Percentiles rank a stretch among this genome's conserved stretches.
Conservation (phyloP, 2,113 vertebrate species). For the Pseudorectes ferrugineus region DNA sequence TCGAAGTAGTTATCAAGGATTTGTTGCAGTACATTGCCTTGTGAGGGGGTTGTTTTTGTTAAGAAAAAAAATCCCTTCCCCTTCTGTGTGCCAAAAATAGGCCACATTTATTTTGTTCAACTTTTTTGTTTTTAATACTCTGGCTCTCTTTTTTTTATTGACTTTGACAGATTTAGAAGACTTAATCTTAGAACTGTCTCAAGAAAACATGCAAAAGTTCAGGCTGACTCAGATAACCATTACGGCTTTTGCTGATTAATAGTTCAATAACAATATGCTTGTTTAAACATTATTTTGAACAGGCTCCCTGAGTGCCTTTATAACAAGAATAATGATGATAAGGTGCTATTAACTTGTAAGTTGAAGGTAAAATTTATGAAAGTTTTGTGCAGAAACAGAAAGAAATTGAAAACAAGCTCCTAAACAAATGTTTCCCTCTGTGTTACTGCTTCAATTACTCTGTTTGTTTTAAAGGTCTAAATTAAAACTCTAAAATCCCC, state of each 20-base stretch:
- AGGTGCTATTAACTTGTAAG: neutral
- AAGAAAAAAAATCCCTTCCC: neutral
- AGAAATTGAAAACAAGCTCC: neutral
- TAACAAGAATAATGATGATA: neutral
- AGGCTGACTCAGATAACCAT: neutral
- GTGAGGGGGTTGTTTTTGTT: neutral
- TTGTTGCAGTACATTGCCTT: neutral
- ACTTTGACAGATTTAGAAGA: conserved; percentile 30
- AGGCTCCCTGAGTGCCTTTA: neutral
- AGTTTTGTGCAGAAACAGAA: neutral
- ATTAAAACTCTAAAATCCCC: neutral
- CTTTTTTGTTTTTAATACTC: neutral
- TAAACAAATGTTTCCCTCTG: neutral
- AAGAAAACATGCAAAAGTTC: conserved; percentile 51
- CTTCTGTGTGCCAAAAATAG: neutral
- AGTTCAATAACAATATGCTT: conserved; percentile 15
- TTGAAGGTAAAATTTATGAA: neutral
- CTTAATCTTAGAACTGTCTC: conserved; percentile 22
- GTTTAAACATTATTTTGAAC: conserved; percentile 15
- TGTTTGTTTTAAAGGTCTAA: neutral
- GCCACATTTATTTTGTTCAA: neutral
- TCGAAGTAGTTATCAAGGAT: neutral
- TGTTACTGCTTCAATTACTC: neutral
- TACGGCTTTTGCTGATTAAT: neutral
- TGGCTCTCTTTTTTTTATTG: neutral